Percentiles rank a stretch among this genome's conserved stretches.
Evolutionary conservation across 2,888 invertebrate species (phyloP).

Genomic region (Drosophila niveifrons): DNA sequence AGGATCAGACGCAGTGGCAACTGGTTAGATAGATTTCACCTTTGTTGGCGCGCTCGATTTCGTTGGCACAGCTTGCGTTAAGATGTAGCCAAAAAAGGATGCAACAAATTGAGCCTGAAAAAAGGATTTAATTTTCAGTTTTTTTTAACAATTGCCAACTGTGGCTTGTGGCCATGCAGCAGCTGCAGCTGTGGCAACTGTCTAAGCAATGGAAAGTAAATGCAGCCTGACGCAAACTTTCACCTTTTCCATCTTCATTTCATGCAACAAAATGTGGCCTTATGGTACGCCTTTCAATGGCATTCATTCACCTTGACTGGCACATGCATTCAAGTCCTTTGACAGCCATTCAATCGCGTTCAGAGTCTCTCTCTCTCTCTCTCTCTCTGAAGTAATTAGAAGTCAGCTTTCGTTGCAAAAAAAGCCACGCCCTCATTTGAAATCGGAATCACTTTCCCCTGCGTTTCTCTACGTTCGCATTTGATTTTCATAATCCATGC

Average conservation of each 20-base stretch:
- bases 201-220: constrained; percentile 29
- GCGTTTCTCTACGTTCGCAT: constrained; percentile 19
- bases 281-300: constrained; percentile 24
- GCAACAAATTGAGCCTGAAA: constrained; percentile 85
- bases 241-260: constrained; percentile 55
- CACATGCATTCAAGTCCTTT: constrained; percentile 54
- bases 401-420: constrained; percentile 62
- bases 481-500: constrained; percentile 67
- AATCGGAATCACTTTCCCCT: constrained; percentile 47
- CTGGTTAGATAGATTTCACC: background rate
- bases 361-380: too few relatives aligned
- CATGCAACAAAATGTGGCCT: constrained; percentile 42
- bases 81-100: constrained; percentile 49
- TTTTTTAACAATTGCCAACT: constrained; percentile 58
- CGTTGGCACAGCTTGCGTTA: constrained; percentile 77
- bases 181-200: constrained; percentile 44
- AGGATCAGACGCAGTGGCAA: constrained; percentile 1
- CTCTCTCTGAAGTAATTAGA: constrained; percentile 40
- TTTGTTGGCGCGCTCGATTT: constrained; percentile 57
- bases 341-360: constrained; percentile 52
- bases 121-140: constrained; percentile 83
- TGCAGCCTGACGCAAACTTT: constrained; percentile 56
- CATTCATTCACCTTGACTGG: constrained; percentile 49
- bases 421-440: constrained; percentile 38
- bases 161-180: constrained; percentile 59